These are phyloP conservation scores for Numida meleagris DNA, from an alignment of 2,113 vertebrate genomes.

Conservation along the genomic window DNA sequence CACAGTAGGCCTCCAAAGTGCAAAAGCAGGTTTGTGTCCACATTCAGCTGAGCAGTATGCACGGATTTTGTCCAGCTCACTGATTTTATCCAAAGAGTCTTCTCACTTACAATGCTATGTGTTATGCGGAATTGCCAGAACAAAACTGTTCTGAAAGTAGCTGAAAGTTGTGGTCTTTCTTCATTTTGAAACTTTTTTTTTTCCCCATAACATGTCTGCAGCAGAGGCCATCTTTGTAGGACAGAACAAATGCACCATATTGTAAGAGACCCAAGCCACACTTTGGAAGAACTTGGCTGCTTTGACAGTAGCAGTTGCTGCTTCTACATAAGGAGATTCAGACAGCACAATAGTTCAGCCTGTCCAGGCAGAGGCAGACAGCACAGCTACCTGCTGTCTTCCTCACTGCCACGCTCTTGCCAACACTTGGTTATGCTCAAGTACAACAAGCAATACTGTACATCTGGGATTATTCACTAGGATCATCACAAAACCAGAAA, in stretches of 20 bases:
- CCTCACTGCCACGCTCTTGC: background rate
- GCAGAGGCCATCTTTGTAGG: background rate
- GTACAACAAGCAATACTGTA: background rate
- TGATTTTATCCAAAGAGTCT: background rate
- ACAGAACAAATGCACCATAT: background rate
- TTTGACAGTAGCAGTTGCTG: background rate
- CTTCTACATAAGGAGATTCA: background rate
- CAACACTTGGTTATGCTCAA: background rate
- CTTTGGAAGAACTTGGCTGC: background rate
- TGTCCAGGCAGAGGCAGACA: background rate
- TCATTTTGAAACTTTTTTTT: background rate
- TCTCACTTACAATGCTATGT: background rate
- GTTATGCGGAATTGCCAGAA: background rate
- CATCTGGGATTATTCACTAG: background rate
- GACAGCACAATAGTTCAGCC: background rate
- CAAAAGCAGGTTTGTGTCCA: background rate
- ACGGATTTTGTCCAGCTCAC: background rate
- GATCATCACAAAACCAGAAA: background rate
- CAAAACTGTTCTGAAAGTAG: background rate
- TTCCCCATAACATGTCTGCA: accelerated
- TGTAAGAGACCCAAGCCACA: background rate
- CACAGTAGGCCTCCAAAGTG: background rate
- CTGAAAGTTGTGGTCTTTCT: background rate
- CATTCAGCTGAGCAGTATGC: background rate
- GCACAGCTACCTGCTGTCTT: background rate